Base-by-base conservation (phyloP, 2,797 vertebrate species). In the Poeciliopsis paucimaculata region DNA sequence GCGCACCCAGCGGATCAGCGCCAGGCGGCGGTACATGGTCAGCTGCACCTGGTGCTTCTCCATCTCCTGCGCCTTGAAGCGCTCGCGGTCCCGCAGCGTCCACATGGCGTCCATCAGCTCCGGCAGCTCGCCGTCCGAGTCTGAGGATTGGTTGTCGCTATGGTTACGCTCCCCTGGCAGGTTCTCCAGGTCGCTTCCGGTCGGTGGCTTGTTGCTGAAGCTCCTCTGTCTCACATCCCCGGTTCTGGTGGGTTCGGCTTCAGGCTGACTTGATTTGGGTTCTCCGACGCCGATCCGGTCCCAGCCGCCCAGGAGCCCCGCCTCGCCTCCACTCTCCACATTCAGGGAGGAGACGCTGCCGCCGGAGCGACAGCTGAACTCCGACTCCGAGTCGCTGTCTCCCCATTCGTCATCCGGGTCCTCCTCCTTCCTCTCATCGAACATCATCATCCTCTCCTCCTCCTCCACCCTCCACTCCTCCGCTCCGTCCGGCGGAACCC, bases 1-100 rank as follows among this genome's bases (percentile, higher is more conserved):
- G 45, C 97, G 97, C 82, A 99, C 97, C 97, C 98, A 99, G 86
- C 97, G 98, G 85, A 99, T 96, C 90, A 99, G 94, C 0, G 98
- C 97, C 94, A 99, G 91, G 18, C 98, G 97, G 13, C 98, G 97
- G 91, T 99, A 99, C 98, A 99, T 99, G 93, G 97, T 98, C 91
- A 99, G 91, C 92, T 98, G 98, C 78, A 96, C 92, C 39, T 98
- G 98, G 84, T 99, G 98, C 91, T 97, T 98, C 94, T 99, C 97
- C 92, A 99, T 99, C 95, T 99, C 98, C 90, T 87, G 95, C 80
- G 97, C 98, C 89, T 99, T 99, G 94, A 98, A 98, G 82, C 94
- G 96, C 87, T 98, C 97, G 66, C 96, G 96, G 84, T 98, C 97
- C 76, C 96, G 95, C 13, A 98, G 94, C 36, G 96, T 98, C 96